Evolutionary conservation across 53 echinoderm and acorn worm genomes (phyloP), one percentile per base, ranked within the genome.

Genomic region (Zoroaster sp.): DNA sequence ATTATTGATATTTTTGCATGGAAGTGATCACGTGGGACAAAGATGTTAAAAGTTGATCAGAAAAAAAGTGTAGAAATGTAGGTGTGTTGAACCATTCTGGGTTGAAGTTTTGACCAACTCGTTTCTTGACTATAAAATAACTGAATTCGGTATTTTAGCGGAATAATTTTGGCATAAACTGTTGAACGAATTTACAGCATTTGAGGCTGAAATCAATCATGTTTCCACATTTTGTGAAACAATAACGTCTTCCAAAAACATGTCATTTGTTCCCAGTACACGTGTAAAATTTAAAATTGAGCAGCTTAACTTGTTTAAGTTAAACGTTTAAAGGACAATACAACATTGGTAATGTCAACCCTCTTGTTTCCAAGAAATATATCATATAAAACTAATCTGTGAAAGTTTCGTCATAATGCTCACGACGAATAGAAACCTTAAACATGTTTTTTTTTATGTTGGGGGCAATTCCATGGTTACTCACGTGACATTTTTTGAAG

Each of bases 1-100:
- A 40, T 68, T 59, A 85, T 54, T 37, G 25, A 38, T 59, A 54
- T 85, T 83, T 85, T 85, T 46, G 66, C 71, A 71, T 85, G 85
- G 66, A 71, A 17, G 20, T 83, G 31, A 41, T 15, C 49, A 80
- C 33, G 69, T 70, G 71, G 35, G 43, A 40, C 66, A 83, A 67
- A 43, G 33, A 18, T 33, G 81, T 83, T 40, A 32, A 78, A 25
- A 7, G 2, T 8, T 81, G 65, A 66, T 66, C 33, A 43, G 41
- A 66, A 15, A 31, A 53, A 36, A 9, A 72, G 30, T 15, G 18
- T 43, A 65, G 20, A 18, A 1, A 28, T 43, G 32, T 67, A 40
- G 35, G 18, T 18, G 1, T 9, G n/a, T 9, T 53, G 51, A 25
- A 77, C n/a, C 20, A 11, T 32, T 77, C 6, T 33, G 4, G 17